Percentiles rank a stretch among this genome's conserved stretches.
phyloP scores from a whole-genome alignment of 2,888 invertebrate species.

The Tipula unca region DNA sequence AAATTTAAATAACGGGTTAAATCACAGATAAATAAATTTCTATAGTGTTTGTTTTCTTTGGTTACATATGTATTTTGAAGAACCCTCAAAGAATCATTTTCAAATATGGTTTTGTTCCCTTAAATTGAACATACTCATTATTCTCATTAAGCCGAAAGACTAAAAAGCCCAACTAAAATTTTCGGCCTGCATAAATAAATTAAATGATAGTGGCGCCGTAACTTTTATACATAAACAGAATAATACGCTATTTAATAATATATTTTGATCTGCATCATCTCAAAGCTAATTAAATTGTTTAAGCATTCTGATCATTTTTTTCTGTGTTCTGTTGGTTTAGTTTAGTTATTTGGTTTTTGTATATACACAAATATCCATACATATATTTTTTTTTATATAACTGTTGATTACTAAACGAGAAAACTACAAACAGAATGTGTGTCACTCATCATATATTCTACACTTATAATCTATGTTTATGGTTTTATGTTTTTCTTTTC shows the following conservation, averaged over 20 bases:
- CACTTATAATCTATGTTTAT: neutral
- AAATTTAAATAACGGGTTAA: too few species aligned
- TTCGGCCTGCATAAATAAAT: neutral
- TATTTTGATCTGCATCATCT: neutral
- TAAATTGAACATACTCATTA: too few species aligned
- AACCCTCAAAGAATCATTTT: too few species aligned
- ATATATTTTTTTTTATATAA: neutral
- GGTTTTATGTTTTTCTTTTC: neutral
- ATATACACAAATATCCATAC: neutral
- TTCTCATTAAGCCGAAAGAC: too few species aligned
- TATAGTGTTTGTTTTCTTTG: too few species aligned
- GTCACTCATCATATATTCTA: slow-evolving; percentile 14
- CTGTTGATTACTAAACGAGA: neutral
- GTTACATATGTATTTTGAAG: too few species aligned
- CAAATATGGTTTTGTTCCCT: too few species aligned
- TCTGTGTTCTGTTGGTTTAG: neutral
- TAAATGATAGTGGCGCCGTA: neutral
- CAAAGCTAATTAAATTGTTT: slow-evolving; percentile 9
- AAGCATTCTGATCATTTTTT: neutral
- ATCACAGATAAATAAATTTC: too few species aligned
- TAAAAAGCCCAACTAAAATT: neutral
- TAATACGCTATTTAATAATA: neutral
- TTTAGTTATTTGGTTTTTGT: neutral
- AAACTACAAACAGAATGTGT: slow-evolving; percentile 3
- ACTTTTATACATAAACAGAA: neutral